phyloP scores from a whole-genome alignment of 1,140 invertebrate species.

The Drosophila santomea region DNA sequence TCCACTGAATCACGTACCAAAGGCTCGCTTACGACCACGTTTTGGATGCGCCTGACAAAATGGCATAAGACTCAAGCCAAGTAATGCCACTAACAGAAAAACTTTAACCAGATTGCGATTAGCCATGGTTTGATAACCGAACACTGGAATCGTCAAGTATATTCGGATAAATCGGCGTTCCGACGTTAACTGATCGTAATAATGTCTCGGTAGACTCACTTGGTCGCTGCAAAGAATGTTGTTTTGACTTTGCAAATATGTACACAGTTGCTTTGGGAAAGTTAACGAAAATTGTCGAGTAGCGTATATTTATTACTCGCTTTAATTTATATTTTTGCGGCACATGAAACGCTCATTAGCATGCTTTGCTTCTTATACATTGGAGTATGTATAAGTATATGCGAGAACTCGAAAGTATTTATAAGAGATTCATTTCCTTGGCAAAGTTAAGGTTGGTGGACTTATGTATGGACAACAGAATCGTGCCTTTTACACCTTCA shows the following conservation, averaged over 20 bases:
- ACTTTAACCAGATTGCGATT: slow-evolving; percentile 20
- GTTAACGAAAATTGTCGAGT: slow-evolving; percentile 15
- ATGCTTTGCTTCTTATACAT: neutral
- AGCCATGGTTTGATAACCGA: slow-evolving; percentile 27
- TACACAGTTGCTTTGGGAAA: slow-evolving; percentile 50
- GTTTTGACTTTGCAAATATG: slow-evolving; percentile 51
- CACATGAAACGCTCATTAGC: slow-evolving; percentile 49
- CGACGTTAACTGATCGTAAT: slow-evolving; percentile 21
- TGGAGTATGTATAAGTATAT: neutral
- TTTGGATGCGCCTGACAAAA: slow-evolving; percentile 39
- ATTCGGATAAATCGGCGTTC: slow-evolving; percentile 23
- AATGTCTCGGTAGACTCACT: slow-evolving; percentile 23
- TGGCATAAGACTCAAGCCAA: slow-evolving; percentile 33
- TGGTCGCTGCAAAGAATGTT: slow-evolving; percentile 45
- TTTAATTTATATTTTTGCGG: slow-evolving; percentile 59
- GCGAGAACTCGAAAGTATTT: neutral
- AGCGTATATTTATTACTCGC: slow-evolving; percentile 10
- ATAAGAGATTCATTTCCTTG: neutral
- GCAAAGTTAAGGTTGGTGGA: neutral
- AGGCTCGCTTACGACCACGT: slow-evolving; percentile 47
- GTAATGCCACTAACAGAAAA: slow-evolving; percentile 34
- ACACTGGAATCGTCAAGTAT: neutral
- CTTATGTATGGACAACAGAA: neutral
- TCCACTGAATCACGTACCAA: slow-evolving; percentile 46
- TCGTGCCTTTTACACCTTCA: too few species aligned